A percentile compares a stretch with the other conserved stretches of the same genome.
Conservation (phyloP, 2,888 invertebrate species). For the Drosophila koepferae region DNA sequence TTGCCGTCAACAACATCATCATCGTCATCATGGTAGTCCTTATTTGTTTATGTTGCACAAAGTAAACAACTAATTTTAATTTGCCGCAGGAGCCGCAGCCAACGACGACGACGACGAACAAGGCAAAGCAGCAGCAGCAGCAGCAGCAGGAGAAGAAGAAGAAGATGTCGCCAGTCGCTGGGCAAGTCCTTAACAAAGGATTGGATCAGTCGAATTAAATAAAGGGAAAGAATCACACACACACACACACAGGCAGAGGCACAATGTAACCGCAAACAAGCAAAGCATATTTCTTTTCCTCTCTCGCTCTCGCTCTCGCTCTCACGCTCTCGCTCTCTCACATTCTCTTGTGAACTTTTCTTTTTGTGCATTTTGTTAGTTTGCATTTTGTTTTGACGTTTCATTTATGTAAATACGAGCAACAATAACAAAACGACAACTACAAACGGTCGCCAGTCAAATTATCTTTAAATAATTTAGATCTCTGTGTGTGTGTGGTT, state of each 20-base stretch:
- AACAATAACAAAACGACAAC: conserved; percentile 51
- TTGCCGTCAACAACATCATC: conserved; percentile 4
- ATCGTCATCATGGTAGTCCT: conserved; percentile 53
- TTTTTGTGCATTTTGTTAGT: conserved; percentile 50
- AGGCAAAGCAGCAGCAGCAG: conserved; percentile 1
- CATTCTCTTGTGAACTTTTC: conserved; percentile 20
- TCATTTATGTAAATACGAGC: conserved; percentile 74
- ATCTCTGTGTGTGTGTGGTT: conserved; percentile 21
- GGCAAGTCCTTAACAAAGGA: conserved; percentile 46
- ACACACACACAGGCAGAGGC: conserved; percentile 29
- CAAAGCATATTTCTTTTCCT: conserved; percentile 48
- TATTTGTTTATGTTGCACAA: conserved; percentile 80
- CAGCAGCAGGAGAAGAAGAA: not conserved
- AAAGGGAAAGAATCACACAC: conserved; percentile 51
- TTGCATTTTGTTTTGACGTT: conserved; percentile 71
- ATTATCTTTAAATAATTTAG: conserved; percentile 80
- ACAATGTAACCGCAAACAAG: conserved; percentile 60
- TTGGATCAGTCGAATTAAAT: conserved; percentile 67
- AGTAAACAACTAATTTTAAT: conserved; percentile 81
- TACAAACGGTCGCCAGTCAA: conserved; percentile 64
- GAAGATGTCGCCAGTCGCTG: conserved; percentile 48
- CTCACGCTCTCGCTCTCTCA: not conserved
- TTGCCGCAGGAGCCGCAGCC: conserved; percentile 77
- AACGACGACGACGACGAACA: conserved; percentile 43
- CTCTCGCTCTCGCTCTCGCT: conserved; percentile 3